Evolutionary conservation across 2,888 invertebrate genomes (phyloP), one percentile per base, ranked within the genome.

Genomic region (Drosophila affinis): DNA sequence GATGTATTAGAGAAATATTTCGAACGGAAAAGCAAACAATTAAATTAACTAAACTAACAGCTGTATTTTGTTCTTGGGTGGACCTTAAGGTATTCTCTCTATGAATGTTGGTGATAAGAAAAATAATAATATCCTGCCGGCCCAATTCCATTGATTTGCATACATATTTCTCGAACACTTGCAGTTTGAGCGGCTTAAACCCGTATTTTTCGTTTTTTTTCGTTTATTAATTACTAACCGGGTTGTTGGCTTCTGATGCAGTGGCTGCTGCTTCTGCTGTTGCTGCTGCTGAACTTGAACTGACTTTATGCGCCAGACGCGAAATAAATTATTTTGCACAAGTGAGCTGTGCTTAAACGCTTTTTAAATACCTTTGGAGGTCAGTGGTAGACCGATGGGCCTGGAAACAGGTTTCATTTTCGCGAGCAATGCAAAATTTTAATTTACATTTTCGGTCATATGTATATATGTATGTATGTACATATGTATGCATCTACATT

Each of bases 391-490:
- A 64, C 57, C 59, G 46, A 59, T 34, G 51, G 49, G 39, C 52
- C 58, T 69, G 56, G 47, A 81, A 82, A 82, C 81, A 68, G 85
- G 81, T 82, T 87, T 84, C 57, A 67, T 85, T 81, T 75, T 76
- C 69, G 64, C 55, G 51, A 54, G 21, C 58, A 53, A 61, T 80
- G 61, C 63, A 80, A 67, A 80, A 80, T 57, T 83, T 65, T 21
- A 65, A 77, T 77, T 74, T 57, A 54, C 34, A 70, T 68, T 67
- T 64, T 75, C 46, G 21, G 49, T 49, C 47, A 21, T 56, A 14
- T 14, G 5, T 12, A 34, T 45, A 18, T 62, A 27, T 56, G 54
- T 71, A 52, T 64, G 45, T 54, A 48, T 55, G 49, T 39, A 39
- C 3, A 18, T 62, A 27, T 56, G 54, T 71, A 52, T 67, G 47